These are phyloP conservation scores for Ichneumoninae sp. DNA, from an alignment of 2,888 invertebrate genomes.

Conservation along the genomic window DNA sequence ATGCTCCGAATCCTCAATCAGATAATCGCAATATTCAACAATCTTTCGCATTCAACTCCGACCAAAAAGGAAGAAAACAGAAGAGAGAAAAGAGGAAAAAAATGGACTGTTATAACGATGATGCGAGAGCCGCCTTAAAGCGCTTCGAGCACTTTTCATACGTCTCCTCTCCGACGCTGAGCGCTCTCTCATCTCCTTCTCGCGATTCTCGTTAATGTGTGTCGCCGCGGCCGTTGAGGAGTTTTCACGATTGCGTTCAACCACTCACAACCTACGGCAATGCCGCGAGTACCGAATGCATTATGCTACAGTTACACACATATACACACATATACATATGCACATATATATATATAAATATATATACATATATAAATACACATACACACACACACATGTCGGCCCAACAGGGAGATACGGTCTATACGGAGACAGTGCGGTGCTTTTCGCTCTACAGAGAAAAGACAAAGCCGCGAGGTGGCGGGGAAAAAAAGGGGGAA, in stretches of 20 bases:
- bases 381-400: background rate
- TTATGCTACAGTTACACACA: conserved; percentile 2
- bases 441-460: conserved; percentile 26
- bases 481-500: conserved; percentile 1
- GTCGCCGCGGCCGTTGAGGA: conserved; percentile 29
- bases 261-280: conserved; percentile 38
- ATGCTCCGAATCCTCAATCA: background rate
- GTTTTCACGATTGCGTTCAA: conserved; percentile 39
- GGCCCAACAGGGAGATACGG: background rate
- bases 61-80: conserved; percentile 1
- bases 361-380: background rate
- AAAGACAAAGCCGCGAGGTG: conserved; percentile 37
- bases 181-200: background rate
- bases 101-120: conserved; percentile 11
- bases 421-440: conserved; percentile 15
- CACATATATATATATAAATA: background rate
- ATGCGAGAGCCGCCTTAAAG: conserved; percentile 19
- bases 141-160: conserved; percentile 38
- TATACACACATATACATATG: background rate
- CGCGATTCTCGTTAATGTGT: conserved; percentile 50
- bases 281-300: conserved; percentile 6
- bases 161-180: conserved; percentile 1
- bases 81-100: conserved; percentile 1
- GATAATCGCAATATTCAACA: background rate
- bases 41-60: background rate